Base-by-base conservation (phyloP, 2,888 invertebrate genomes). In the Campoplex nolae region DNA sequence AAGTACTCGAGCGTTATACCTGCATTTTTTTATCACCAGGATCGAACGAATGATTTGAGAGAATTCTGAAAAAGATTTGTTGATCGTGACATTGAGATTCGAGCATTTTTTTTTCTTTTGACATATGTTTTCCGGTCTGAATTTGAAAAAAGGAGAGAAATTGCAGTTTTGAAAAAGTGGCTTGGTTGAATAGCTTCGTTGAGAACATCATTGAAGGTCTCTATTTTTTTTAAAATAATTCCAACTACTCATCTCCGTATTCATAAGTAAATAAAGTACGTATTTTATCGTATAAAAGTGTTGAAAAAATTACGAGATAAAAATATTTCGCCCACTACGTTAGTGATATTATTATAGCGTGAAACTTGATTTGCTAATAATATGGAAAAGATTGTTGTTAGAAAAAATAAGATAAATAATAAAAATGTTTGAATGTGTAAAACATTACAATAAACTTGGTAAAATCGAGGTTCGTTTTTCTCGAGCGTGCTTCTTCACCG, bases 381-480 rank as follows among this genome's bases (percentile, higher is more conserved):
- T 32, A 16, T 16, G 38, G 68, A 7, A 16, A 54, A 51, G 42
- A 54, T 68, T 78, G 56, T 75, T 38, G 23, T 54, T 7, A 68
- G 54, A 54, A 51, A 68, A 45, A 42, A 23, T 6, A 23, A 32
- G 2, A 11, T 16, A 13, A 32, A 51, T 32, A 1, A 62, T 32
- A 62, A 62, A 62, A 62, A 62, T 28, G 11, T 11, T 76, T 8
- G 45, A 42, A 77, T 42, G 58, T 35, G 77, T 65, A 62, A 45
- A 67, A 38, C 56, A 62, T 73, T 73, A 62, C 71, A 62, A 80
- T 80, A 86, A 79, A 58, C 51, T 84, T 67, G 58, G 54, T 51
- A 71, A 84, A 42, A 81, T 74, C 74, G 84, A 77, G 58, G 38
- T 58, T 48, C 80, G 67, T 68, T 70, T 56, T 80, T 80, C 73